These are phyloP conservation scores for Hexactinellida sp. DNA, from an alignment of 37 sponge, comb jelly and placozoan species.

Conservation along the genomic window DNA sequence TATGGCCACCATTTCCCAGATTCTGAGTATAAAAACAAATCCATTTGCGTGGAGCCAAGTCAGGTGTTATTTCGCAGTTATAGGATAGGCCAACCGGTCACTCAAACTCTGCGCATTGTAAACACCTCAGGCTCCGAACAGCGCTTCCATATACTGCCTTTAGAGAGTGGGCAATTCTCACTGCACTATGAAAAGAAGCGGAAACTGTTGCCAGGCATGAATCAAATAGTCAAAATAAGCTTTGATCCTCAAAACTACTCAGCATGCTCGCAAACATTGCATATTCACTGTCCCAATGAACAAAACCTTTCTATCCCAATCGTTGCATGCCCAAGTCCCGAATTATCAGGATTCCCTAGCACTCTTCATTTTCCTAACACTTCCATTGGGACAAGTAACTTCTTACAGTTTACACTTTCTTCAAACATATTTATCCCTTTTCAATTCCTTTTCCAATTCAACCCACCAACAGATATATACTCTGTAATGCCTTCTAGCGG, in stretches of 20 bases:
- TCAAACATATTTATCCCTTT: neutral
- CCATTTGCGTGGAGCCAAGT: neutral
- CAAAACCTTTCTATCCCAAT: neutral
- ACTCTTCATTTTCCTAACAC: conserved; percentile 10
- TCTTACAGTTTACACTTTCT: neutral
- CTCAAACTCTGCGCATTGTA: neutral
- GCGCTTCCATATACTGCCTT: neutral
- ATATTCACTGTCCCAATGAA: neutral
- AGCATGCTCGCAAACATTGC: neutral
- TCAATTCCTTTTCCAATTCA: neutral
- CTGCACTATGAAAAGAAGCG: neutral
- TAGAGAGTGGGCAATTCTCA: neutral
- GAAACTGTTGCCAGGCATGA: neutral
- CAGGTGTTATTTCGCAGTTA: neutral
- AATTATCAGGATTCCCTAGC: neutral
- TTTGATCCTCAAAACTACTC: neutral
- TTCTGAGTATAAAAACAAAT: neutral
- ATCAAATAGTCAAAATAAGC: neutral
- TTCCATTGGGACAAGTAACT: neutral
- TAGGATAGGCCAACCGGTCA: conserved; percentile 3
- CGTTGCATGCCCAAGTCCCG: neutral
- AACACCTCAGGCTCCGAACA: neutral
- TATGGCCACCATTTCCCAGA: neutral
- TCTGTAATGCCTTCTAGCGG: neutral
- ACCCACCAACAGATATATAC: neutral